Base-by-base conservation (phyloP, 2,113 vertebrate species). In the Eptatretus burgeri region DNA sequence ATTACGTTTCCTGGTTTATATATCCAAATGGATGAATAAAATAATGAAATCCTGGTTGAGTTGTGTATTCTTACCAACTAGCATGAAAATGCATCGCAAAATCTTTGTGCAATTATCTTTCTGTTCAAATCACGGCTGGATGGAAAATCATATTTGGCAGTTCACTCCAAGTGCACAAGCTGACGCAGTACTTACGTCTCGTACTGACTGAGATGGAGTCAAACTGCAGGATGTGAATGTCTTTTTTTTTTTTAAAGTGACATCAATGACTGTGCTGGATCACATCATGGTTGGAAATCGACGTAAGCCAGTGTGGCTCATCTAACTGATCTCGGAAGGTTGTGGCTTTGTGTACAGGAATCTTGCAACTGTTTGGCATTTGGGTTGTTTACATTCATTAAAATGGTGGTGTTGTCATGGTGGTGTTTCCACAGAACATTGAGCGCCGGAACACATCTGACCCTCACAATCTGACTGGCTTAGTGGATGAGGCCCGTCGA, bases 391-490 rank as follows among this genome's bases (percentile, higher is more conserved):
- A n/a, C n/a, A n/a, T n/a, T n/a, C n/a, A n/a, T n/a, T n/a, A n/a
- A n/a, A n/a, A n/a, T n/a, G n/a, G n/a, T n/a, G n/a, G n/a, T n/a
- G n/a, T n/a, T n/a, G n/a, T n/a, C n/a, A 41, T 41, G 27, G n/a
- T 60, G 56, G n/a, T 60, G 56, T 20, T 60, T n/a, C 20, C 20
- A 20, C 56, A 60, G 56, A 60, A n/a, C n/a, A 60, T 60, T 60
- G 56, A 60, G n/a, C 56, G n/a, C 56, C 9, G 56, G 19, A 60
- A 60, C 56, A 20, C 75, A 0, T 74, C 81, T 53, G 84, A 85
- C 16, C 85, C 89, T 1, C 95, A 83, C 77, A 98, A 95, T 72
- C 88, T 98, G 85, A 98, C 91, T 14, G 68, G 87, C 5, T 70
- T 95, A 74, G 91, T 87, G 9, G 89, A 94, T 74, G 91, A 98